These are phyloP conservation scores for Poliocrania exsul DNA, from an alignment of 2,797 vertebrate genomes.

Conservation along the genomic window DNA sequence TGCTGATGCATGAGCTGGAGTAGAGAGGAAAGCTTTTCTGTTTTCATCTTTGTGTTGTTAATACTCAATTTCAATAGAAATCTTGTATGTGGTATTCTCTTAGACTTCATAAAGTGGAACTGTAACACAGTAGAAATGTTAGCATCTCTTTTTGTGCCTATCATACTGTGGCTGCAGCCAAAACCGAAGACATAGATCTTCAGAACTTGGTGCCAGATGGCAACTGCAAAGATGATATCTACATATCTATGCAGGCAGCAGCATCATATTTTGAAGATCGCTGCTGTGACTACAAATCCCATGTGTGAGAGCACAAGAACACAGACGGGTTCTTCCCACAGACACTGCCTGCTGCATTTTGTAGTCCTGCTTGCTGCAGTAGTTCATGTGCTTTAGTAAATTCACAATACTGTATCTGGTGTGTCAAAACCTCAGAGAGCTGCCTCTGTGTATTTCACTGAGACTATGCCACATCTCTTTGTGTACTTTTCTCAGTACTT, in stretches of 20 bases:
- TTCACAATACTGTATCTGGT: background rate
- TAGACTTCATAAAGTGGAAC: background rate
- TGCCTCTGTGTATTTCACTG: background rate
- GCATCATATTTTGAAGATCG: background rate
- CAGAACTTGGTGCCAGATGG: background rate
- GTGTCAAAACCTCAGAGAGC: background rate
- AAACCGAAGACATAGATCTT: background rate
- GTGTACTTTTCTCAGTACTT: background rate
- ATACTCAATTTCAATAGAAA: background rate
- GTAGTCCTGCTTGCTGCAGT: background rate
- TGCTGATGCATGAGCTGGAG: background rate
- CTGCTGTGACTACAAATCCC: background rate
- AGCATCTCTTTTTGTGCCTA: background rate
- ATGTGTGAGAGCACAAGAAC: background rate
- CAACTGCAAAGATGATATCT: background rate
- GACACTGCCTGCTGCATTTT: background rate
- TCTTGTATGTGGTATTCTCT: background rate
- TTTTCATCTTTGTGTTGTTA: background rate
- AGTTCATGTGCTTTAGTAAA: background rate
- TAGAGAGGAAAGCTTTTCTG: background rate
- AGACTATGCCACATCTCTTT: background rate
- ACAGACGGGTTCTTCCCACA: background rate
- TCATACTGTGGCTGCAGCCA: background rate
- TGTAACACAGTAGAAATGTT: fast-evolving
- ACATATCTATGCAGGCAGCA: background rate